A percentile compares a stretch with the other conserved stretches of the same genome.
Conservation (phyloP, 2,888 invertebrate genomes). For the Amblyteles armatorius region DNA sequence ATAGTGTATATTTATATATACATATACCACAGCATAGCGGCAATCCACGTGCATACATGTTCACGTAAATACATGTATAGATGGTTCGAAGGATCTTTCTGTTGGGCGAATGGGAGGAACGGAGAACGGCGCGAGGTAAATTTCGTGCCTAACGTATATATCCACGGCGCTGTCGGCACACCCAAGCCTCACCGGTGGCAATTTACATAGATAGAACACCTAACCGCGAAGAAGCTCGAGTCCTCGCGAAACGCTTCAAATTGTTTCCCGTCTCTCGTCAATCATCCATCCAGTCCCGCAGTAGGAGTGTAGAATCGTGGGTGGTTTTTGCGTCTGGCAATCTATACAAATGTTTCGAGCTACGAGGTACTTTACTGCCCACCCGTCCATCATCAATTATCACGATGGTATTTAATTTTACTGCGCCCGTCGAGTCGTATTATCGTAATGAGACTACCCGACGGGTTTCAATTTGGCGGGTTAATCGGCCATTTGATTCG, state of each 20-base stretch:
- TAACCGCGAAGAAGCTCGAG: slow-evolving; percentile 64
- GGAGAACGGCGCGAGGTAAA: slow-evolving; percentile 37
- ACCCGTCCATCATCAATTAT: slow-evolving; percentile 17
- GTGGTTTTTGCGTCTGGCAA: slow-evolving; percentile 24
- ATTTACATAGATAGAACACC: slow-evolving; percentile 71
- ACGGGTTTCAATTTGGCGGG: background rate
- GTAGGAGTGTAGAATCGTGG: background rate
- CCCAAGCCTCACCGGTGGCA: slow-evolving; percentile 44
- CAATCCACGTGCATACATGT: no score
- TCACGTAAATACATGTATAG: background rate
- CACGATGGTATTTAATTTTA: background rate
- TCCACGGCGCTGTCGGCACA: slow-evolving; percentile 26
- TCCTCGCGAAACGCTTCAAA: slow-evolving; percentile 60
- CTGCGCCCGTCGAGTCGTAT: background rate
- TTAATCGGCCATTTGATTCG: no score
- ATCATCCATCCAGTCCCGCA: slow-evolving; percentile 40
- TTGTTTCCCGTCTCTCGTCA: slow-evolving; percentile 62
- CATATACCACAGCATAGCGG: no score
- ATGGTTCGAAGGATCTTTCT: slow-evolving; percentile 13
- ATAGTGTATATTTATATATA: background rate
- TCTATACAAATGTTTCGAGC: background rate
- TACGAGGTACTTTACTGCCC: background rate
- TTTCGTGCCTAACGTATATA: slow-evolving; percentile 58
- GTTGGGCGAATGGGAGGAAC: slow-evolving; percentile 15
- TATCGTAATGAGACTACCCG: background rate